A percentile compares a stretch with the other conserved stretches of the same genome.
Evolutionary conservation across 2,113 vertebrate species (phyloP).

Genomic region (Osmerus eperlanus): DNA sequence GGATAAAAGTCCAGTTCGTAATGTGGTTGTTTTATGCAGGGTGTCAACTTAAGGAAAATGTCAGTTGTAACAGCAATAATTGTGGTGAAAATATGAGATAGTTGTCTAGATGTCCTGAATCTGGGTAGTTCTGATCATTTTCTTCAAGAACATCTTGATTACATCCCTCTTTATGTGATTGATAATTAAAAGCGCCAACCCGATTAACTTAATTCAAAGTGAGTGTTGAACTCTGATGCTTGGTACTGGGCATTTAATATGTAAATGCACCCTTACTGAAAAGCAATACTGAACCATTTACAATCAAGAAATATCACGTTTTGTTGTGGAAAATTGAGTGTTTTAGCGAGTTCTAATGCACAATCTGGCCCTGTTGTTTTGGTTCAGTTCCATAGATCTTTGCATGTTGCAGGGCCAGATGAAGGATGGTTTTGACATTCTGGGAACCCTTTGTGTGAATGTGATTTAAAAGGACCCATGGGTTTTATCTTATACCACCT

Average conservation of each 20-base stretch:
- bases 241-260: too few species aligned
- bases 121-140: neutral
- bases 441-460: neutral
- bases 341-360: too few species aligned
- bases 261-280: too few species aligned
- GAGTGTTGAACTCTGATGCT: too few species aligned
- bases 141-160: neutral
- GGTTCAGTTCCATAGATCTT: neutral
- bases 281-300: too few species aligned
- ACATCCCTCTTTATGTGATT: neutral
- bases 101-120: neutral
- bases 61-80: conserved; percentile 36
- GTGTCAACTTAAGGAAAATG: conserved; percentile 50
- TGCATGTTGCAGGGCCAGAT: neutral
- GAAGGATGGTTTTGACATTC: neutral
- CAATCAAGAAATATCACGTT: too few species aligned
- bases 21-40: conserved; percentile 39
- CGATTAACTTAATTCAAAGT: too few species aligned
- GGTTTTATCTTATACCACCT: neutral
- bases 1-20: conserved; percentile 30
- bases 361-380: neutral
- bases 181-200: too few species aligned
- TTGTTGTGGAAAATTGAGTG: too few species aligned
- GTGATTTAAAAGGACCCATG: neutral
- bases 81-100: neutral